Evolutionary conservation across 2,888 invertebrate species (phyloP).

Genomic region (Mythimna loreyi): DNA sequence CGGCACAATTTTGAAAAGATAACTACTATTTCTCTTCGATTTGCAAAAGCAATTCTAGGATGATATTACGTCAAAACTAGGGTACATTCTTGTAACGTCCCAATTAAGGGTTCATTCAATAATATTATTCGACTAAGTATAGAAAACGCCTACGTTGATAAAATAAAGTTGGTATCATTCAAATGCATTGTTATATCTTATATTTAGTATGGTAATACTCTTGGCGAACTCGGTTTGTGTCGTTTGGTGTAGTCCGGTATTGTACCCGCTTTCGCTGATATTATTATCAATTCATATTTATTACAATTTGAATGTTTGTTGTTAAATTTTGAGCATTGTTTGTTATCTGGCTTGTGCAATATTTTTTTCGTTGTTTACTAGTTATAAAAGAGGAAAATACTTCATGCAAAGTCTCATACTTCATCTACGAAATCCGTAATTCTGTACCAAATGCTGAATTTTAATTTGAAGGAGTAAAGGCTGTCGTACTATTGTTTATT

Average conservation of each 20-base stretch:
- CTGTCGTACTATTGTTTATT: background rate
- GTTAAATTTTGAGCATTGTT: background rate
- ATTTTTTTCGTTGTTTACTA: background rate
- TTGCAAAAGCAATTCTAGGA: conserved; percentile 7
- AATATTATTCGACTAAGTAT: background rate
- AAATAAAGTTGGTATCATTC: background rate
- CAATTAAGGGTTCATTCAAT: background rate
- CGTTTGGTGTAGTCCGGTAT: background rate
- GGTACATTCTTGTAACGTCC: background rate
- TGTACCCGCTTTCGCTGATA: conserved; percentile 2
- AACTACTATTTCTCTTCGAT: conserved; percentile 1
- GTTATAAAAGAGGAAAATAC: background rate
- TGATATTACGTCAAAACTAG: background rate
- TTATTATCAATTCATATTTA: background rate
- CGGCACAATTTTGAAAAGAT: background rate
- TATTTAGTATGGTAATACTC: background rate
- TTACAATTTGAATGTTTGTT: conserved; percentile 2
- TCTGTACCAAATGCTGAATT: background rate
- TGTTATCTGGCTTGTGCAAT: conserved; percentile 1
- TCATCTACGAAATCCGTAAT: background rate
- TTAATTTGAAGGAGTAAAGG: background rate
- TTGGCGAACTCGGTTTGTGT: background rate
- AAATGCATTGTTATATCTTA: background rate
- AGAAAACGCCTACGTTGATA: background rate
- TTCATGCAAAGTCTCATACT: background rate